A percentile compares a stretch with the other conserved stretches of the same genome.
phyloP scores from a whole-genome alignment of 2,888 invertebrate species.

The Phalangium opilio region DNA sequence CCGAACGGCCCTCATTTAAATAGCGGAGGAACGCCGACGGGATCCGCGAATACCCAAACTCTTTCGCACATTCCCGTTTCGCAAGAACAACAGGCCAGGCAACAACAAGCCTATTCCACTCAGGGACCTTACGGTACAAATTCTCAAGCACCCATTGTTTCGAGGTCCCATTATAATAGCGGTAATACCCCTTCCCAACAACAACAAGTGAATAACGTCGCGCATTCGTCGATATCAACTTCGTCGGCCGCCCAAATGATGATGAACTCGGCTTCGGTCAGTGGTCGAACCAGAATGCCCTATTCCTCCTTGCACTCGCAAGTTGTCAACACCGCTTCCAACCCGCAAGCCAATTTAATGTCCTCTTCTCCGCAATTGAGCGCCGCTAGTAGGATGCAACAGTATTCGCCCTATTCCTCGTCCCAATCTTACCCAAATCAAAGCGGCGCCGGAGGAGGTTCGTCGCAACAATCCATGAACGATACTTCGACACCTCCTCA shows the following conservation, averaged over 20 bases:
- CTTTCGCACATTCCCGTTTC: slow-evolving; percentile 11
- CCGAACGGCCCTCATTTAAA: too few species aligned
- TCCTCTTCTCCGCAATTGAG: too few species aligned
- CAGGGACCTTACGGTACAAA: slow-evolving; percentile 17
- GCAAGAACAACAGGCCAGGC: slow-evolving; percentile 12
- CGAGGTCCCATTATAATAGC: slow-evolving; percentile 16
- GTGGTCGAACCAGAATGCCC: slow-evolving; percentile 7
- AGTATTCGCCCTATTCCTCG: slow-evolving; percentile 14
- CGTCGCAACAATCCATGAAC: neutral
- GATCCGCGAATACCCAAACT: slow-evolving; percentile 4
- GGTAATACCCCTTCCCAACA: slow-evolving; percentile 8
- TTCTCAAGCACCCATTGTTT: slow-evolving; percentile 11
- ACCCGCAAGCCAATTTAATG: neutral
- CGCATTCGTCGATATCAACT: slow-evolving; percentile 1
- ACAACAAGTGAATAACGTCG: slow-evolving; percentile 4
- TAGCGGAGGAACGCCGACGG: too few species aligned
- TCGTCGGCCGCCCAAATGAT: neutral
- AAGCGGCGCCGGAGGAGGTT: too few species aligned
- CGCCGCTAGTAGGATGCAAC: slow-evolving; percentile 5
- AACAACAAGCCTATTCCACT: slow-evolving; percentile 11
- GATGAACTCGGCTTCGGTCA: neutral
- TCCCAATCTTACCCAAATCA: slow-evolving; percentile 14
- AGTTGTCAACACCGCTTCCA: slow-evolving; percentile 7
- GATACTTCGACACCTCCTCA: slow-evolving; percentile 12
- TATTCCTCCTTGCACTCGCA: slow-evolving; percentile 15